Base-by-base conservation (phyloP, 2,888 invertebrate genomes). In the Acrobasis consociella region DNA sequence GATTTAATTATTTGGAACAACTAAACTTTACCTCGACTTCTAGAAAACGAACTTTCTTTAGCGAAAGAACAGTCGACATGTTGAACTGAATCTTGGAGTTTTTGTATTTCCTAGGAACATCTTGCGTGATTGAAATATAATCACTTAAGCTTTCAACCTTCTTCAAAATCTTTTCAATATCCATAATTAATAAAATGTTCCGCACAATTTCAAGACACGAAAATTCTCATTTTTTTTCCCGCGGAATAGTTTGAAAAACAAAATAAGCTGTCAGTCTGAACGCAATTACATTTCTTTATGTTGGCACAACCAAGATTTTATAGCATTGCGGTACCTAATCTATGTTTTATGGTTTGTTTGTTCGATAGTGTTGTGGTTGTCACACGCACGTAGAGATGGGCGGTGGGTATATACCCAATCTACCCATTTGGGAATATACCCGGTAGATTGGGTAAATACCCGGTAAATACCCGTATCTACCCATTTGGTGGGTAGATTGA, bases 21-120 rank as follows among this genome's bases (percentile, higher is more conserved):
- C 11, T 11, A 11, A 46, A 13, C 2, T 1, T 72, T 71, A 89
- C 90, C 75, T 89, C 86, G 42, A 89, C 75, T 82, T 91, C 90
- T 38, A 83, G 67, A 16, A 78, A 80, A 55, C 77, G 76, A 64
- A 85, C 74, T 72, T 86, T 86, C 68, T 86, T 88, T 64, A 90
- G 68, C 17, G 78, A 73, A 16, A 83, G 70, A 64, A 87, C 75
- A 49, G 82, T 80, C 8, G 86, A 76, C 75, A 84, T 80, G 62
- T 86, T 87, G 49, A 87, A 72, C 64, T 75, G 72, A 51, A 85
- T 72, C 78, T 75, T 82, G 17, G 69, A 64, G 46, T 72, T 71
- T 68, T 73, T 71, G 65, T 66, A 70, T 65, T 77, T 76, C 22
- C 69, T 71, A 9, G 65, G 46, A 15, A 81, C 64, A 63, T 82